Percentiles rank a stretch among this genome's conserved stretches.
These are phyloP conservation scores for Limnephilus rhombicus DNA, from an alignment of 2,888 invertebrate species.

Conservation along the genomic window DNA sequence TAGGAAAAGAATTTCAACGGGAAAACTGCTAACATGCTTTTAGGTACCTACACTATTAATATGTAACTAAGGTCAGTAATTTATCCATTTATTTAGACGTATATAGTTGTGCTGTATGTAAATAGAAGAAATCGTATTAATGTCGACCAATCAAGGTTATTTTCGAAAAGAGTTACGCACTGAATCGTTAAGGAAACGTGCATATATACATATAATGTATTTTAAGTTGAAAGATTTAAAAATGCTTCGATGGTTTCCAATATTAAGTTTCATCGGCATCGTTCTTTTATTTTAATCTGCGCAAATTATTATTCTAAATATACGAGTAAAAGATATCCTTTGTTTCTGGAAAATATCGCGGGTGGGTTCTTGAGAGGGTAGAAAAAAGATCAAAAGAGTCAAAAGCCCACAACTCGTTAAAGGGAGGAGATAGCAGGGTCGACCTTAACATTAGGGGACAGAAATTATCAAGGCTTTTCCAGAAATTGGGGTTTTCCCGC, in stretches of 20 bases:
- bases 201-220: background rate
- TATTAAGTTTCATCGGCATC: background rate
- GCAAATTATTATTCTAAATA: background rate
- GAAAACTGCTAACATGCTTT: no score
- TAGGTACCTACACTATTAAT: no score
- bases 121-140: background rate
- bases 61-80: no score
- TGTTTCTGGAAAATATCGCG: background rate
- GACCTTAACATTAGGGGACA: slow-evolving; percentile 59
- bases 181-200: background rate
- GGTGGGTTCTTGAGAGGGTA: background rate
- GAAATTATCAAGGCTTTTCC: slow-evolving; percentile 44
- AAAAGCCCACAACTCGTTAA: slow-evolving; percentile 57
- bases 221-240: background rate
- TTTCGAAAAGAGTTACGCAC: no score
- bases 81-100: no score
- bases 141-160: no score
- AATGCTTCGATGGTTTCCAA: background rate
- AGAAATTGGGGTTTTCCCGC: slow-evolving; percentile 31
- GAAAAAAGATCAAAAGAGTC: slow-evolving; percentile 18
- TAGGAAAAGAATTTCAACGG: no score
- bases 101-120: no score
- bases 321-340: background rate
- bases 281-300: background rate
- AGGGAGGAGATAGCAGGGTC: slow-evolving; percentile 58